A percentile compares a stretch with the other conserved stretches of the same genome.
Evolutionary conservation across 2,797 vertebrate genomes (phyloP).

Genomic region (Platyrinchus mystaceus): DNA sequence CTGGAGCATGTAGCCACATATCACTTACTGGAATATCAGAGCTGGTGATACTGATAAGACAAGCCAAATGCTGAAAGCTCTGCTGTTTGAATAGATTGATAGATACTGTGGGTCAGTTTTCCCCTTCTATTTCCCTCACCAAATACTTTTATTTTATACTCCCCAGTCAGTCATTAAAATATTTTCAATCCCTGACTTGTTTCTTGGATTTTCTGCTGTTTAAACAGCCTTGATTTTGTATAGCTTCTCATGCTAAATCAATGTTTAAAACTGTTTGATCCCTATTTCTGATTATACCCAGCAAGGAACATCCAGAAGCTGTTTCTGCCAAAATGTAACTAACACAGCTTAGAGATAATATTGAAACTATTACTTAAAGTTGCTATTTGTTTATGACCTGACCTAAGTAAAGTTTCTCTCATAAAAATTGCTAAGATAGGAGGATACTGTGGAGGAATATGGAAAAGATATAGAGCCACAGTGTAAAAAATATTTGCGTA

Average conservation of each 20-base stretch:
- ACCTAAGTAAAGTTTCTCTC: not conserved
- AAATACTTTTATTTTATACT: not conserved
- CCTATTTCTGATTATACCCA: not conserved
- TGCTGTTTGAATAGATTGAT: not conserved
- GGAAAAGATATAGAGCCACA: not conserved
- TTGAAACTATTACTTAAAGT: not conserved
- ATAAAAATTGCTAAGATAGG: not conserved
- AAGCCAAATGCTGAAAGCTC: constrained; percentile 39
- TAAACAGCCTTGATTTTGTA: not conserved
- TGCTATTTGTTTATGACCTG: not conserved
- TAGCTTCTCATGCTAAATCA: not conserved
- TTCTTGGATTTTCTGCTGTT: not conserved
- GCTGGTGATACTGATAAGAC: not conserved
- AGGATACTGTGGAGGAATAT: not conserved
- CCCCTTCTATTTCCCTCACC: not conserved
- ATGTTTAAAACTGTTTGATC: not conserved
- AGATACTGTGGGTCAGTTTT: not conserved
- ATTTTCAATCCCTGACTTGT: not conserved
- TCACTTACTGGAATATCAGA: constrained; percentile 14
- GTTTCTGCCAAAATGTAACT: not conserved
- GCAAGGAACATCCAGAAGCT: not conserved
- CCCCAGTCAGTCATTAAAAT: not conserved
- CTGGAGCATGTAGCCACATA: not conserved
- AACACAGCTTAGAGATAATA: not conserved
- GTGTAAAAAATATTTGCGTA: not conserved